A percentile compares a stretch with the other conserved stretches of the same genome.
Conservation (phyloP, 2,113 vertebrate genomes). For the Hyaena hyaena region DNA sequence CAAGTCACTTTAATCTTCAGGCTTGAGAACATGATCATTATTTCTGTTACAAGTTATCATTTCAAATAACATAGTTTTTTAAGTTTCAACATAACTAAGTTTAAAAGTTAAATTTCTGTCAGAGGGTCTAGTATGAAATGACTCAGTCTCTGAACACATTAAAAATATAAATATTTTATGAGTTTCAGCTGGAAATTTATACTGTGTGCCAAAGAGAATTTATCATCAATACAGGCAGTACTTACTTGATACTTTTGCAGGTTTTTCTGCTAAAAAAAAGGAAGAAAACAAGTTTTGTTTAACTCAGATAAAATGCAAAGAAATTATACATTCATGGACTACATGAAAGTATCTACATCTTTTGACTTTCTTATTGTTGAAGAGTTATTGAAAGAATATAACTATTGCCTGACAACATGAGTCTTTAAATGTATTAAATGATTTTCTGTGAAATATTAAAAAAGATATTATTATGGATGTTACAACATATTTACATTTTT, state of each 20-base stretch:
- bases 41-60: background rate
- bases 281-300: slow-evolving; percentile 8
- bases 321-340: background rate
- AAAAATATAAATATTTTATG: slow-evolving; percentile 39
- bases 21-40: background rate
- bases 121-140: background rate
- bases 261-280: slow-evolving; percentile 62
- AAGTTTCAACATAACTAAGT: background rate
- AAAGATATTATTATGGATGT: background rate
- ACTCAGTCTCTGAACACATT: background rate
- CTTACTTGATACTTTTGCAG: slow-evolving; percentile 69
- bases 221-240: background rate
- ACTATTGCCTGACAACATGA: background rate
- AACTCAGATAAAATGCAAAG: slow-evolving; percentile 57
- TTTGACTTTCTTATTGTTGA: background rate
- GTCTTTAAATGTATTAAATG: slow-evolving; percentile 12
- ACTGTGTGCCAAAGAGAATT: background rate
- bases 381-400: slow-evolving; percentile 15
- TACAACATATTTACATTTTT: background rate
- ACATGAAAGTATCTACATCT: background rate
- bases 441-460: slow-evolving; percentile 47
- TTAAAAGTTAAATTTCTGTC: background rate
- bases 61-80: background rate
- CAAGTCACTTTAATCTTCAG: slow-evolving; percentile 27
- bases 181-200: slow-evolving; percentile 9